phyloP scores from a whole-genome alignment of 2,888 invertebrate genomes.

The Actias luna region DNA sequence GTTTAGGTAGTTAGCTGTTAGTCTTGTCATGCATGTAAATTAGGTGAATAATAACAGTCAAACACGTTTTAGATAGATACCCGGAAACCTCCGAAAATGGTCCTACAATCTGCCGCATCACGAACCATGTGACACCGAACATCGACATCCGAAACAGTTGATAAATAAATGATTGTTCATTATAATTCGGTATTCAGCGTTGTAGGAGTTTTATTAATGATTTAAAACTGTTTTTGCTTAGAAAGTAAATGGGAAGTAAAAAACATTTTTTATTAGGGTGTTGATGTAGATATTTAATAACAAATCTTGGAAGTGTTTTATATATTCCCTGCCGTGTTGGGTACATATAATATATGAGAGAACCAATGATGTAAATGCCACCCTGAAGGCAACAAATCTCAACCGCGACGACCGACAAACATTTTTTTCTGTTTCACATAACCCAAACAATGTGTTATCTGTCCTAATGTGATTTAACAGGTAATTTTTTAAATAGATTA shows the following conservation, averaged over 20 bases:
- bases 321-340: constrained; percentile 38
- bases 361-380: constrained; percentile 67
- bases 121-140: constrained; percentile 46
- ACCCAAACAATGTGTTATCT: constrained; percentile 76
- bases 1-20: constrained; percentile 42
- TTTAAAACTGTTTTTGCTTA: constrained; percentile 38
- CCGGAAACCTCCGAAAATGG: constrained; percentile 69
- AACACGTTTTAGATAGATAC: constrained; percentile 45
- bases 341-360: constrained; percentile 58
- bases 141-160: constrained; percentile 54
- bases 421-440: constrained; percentile 70
- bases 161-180: constrained; percentile 75
- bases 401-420: constrained; percentile 65
- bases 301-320: constrained; percentile 7
- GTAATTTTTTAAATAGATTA: constrained; percentile 79
- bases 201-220: constrained; percentile 60
- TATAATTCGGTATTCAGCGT: constrained; percentile 65
- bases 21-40: constrained; percentile 56
- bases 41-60: constrained; percentile 35
- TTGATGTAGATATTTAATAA: constrained; percentile 10
- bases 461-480: constrained; percentile 81
- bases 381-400: constrained; percentile 75
- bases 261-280: constrained; percentile 15
- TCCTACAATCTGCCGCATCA: constrained; percentile 39
- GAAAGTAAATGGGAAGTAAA: constrained; percentile 26